Base-by-base conservation (phyloP, 2,797 vertebrate genomes). In the Pyrocephalus nanus region DNA sequence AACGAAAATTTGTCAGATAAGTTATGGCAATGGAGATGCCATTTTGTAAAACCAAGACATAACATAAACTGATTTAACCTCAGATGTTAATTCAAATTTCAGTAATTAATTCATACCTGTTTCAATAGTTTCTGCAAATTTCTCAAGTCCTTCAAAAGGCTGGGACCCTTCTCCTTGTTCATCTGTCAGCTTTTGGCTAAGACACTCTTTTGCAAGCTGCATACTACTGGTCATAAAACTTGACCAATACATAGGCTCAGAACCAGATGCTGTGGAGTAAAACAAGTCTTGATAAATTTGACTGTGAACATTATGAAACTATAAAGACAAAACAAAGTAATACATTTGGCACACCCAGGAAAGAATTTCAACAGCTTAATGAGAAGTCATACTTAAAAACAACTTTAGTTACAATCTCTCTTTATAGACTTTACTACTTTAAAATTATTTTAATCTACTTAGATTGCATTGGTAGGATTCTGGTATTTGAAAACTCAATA, bases 221-320 rank as follows among this genome's bases (percentile, higher is more conserved):
- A 99, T 99, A 82, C 99, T 99, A 97, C 99, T 99, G 2, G 99
- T 99, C 99, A 99, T 99, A 95, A 99, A 99, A 96, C 99, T 99
- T 91, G 99, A 99, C 99, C 99, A 99, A 94, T 98, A 99, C 99
- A 99, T 99, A 40, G 99, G 99, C 94, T 99, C 99, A 79, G 98
- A 98, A 22, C 98, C 99, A 92, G 99, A 99, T 38, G 98, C 99
- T 99, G 96, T 21, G 80, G 61, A 96, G 95, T 90, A 92, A 93
- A 40, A 76, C 16, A 91, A 58, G 12, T 45, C 32, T 73, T 47
- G 83, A 79, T 79, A 93, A 92, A 87, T 43, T 71, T 64, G 57
- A 62, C 54, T 43, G 22, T 40, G 27, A 87, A 69, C 19, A 48
- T 75, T 47, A 79, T 51, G 43, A 79, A 92, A 62, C n/a, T 67